Percentiles rank a stretch among this genome's conserved stretches.
phyloP scores from a whole-genome alignment of 2,113 vertebrate species.

The Rhea pennata region DNA sequence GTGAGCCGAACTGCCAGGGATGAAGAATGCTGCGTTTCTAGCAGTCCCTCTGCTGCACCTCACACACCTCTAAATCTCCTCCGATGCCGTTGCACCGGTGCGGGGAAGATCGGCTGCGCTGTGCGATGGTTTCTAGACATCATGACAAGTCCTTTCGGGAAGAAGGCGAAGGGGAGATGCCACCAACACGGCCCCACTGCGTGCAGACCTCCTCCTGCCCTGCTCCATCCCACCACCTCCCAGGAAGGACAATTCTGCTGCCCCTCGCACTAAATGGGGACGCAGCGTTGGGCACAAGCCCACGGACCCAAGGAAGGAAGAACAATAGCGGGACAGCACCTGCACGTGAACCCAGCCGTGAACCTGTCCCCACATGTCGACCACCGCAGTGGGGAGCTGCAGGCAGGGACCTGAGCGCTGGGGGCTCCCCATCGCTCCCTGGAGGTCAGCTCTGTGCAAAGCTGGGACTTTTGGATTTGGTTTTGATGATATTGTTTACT shows the following conservation, averaged over 20 bases:
- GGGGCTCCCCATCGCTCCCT: not conserved
- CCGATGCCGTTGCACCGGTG: not conserved
- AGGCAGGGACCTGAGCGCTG: fast-evolving
- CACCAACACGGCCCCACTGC: not conserved
- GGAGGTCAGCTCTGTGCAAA: not conserved
- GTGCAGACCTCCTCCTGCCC: not conserved
- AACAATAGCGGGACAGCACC: not conserved
- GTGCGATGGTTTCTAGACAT: not conserved
- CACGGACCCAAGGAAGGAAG: fast-evolving
- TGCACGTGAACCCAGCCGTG: fast-evolving
- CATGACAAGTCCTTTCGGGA: not conserved
- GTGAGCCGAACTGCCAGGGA: not conserved
- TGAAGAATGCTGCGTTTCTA: fast-evolving
- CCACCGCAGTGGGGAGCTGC: fast-evolving
- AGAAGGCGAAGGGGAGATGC: not conserved
- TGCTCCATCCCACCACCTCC: not conserved
- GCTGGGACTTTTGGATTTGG: not conserved
- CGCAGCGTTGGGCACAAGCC: fast-evolving
- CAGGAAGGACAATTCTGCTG: not conserved
- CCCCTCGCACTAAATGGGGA: fast-evolving
- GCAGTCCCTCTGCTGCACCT: not conserved
- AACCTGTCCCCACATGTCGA: not conserved
- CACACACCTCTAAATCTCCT: not conserved
- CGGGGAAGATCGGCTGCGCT: not conserved
- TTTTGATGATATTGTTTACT: constrained; percentile 67